Base-by-base conservation (phyloP, 2,888 invertebrate species). In the Leptopilina drosophilae region DNA sequence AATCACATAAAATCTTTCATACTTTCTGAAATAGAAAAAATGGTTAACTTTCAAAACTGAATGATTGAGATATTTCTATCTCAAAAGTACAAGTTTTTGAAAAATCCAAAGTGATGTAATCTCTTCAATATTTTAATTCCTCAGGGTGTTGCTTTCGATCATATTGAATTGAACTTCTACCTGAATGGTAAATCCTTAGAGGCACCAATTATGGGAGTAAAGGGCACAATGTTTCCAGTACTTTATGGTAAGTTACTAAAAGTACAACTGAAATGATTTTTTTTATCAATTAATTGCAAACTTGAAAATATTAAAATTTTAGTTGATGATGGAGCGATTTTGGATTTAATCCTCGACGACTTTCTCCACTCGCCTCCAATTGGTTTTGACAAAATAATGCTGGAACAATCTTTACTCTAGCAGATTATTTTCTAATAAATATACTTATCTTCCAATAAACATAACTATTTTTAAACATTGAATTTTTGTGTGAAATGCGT, bases 311-410 rank as follows among this genome's bases (percentile, higher is more conserved):
- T 33, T 33, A 1, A 9, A 67, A 67, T 20, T 86, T 84, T 87
- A 98, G 99, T 99, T 88, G 99, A 99, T 89, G 98, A 99, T 91
- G 99, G 99, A 85, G 99, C 99, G 46, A 98, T 99, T 86, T 92
- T 99, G 92, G 99, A 99, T 92, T 95, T 98, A 84, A 96, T 98
- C 88, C 95, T 99, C 91, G 97, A 97, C 86, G 96, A 96, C 90
- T 98, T 99, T 91, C 94, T 95, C 84, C 95, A 96, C 90, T 94
- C 95, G 0, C 96, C 97, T 59, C 97, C 97, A 0, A 93, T 95
- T 76, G 99, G 98, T 62, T 99, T 96, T 90, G 98, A 98, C 87
- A 96, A 96, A 92, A 98, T 99, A 84, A 97, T 99, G 96, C 94
- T 98, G 82, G 99, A 99, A 92, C 98, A 99, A 92, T 98, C 98